Conservation (phyloP, 2,888 invertebrate species). For the Pycnomerus fuliginosus region DNA sequence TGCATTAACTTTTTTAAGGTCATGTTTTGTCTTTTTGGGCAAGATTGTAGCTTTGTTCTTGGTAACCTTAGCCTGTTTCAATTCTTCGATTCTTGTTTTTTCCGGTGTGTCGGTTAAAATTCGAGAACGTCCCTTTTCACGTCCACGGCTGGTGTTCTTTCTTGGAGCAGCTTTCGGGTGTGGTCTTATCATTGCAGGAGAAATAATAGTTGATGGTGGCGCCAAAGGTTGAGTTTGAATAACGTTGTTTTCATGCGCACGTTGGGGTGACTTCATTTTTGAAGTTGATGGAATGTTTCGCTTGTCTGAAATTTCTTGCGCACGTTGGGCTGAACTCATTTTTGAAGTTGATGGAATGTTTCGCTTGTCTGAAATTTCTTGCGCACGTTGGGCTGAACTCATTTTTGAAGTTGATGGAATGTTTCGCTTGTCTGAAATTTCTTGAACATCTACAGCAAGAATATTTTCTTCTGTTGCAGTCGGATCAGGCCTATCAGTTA, state of each 20-base stretch:
- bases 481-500: slow-evolving; percentile 6
- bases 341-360: too few relatives aligned
- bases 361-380: too few relatives aligned
- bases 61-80: slow-evolving; percentile 1
- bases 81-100: slow-evolving; percentile 9
- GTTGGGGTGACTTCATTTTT: too few relatives aligned
- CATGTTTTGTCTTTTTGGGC: background rate
- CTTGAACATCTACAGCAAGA: background rate
- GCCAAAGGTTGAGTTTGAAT: too few relatives aligned
- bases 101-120: slow-evolving; percentile 29
- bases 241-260: too few relatives aligned
- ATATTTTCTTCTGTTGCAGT: background rate
- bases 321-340: too few relatives aligned
- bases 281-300: too few relatives aligned
- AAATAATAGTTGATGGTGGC: too few relatives aligned
- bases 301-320: too few relatives aligned
- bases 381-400: too few relatives aligned
- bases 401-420: too few relatives aligned
- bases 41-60: background rate
- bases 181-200: slow-evolving; percentile 13
- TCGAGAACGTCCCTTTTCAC: slow-evolving; percentile 16
- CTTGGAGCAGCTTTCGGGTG: slow-evolving; percentile 15
- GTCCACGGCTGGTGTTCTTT: slow-evolving; percentile 16
- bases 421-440: too few relatives aligned
- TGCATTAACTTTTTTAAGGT: background rate